Conservation (phyloP, 2,113 vertebrate species). For the Malurus melanocephalus region DNA sequence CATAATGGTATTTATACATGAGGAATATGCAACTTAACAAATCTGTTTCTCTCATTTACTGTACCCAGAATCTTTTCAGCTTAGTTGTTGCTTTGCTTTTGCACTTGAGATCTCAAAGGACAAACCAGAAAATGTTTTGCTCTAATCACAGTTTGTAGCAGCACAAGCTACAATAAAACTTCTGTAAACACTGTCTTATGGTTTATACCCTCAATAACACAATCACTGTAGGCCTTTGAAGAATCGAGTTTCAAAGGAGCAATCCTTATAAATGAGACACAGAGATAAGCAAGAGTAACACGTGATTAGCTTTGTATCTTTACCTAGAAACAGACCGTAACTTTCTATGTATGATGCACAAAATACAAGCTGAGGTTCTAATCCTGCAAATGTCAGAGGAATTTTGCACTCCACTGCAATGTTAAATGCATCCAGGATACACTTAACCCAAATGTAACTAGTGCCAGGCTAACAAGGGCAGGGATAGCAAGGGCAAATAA, state of each 20-base stretch:
- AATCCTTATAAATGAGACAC: not conserved
- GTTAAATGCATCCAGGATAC: not conserved
- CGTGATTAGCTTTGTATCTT: not conserved
- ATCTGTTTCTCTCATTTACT: not conserved
- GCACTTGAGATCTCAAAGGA: constrained; percentile 32
- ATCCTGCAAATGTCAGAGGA: not conserved
- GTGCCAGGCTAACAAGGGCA: not conserved
- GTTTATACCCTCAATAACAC: constrained; percentile 39
- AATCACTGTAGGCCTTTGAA: constrained; percentile 31
- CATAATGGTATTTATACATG: not conserved
- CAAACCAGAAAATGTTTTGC: constrained; percentile 42
- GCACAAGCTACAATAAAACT: constrained; percentile 47
- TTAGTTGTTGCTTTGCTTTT: constrained; percentile 27
- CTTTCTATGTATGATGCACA: not conserved
- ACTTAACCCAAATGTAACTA: not conserved
- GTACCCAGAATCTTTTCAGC: not conserved
- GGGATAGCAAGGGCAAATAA: not conserved
- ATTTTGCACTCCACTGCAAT: not conserved
- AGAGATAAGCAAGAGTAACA: constrained; percentile 11
- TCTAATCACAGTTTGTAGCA: constrained; percentile 40
- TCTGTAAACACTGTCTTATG: constrained; percentile 28
- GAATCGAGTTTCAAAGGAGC: constrained; percentile 43
- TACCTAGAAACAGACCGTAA: not conserved
- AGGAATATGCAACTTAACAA: not conserved
- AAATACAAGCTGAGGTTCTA: not conserved